A percentile compares a stretch with the other conserved stretches of the same genome.
Conservation (phyloP, 2,113 vertebrate genomes). For the Paedocypris sp. region DNA sequence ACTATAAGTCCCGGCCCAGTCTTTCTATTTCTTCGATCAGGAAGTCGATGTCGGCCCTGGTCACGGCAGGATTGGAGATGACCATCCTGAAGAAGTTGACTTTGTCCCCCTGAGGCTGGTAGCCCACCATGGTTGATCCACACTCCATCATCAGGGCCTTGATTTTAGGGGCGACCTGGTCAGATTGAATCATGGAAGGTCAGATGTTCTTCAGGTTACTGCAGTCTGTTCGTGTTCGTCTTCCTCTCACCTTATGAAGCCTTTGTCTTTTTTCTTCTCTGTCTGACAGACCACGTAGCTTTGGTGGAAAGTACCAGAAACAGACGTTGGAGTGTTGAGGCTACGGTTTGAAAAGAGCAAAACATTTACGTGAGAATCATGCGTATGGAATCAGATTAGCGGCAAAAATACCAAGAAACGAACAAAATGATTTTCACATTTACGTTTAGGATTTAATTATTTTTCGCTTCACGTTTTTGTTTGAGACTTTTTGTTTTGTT, state of each 20-base stretch:
- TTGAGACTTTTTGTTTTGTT: no score
- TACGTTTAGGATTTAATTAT: no score
- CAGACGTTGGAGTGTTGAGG: slow-evolving; percentile 97
- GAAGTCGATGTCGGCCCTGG: slow-evolving; percentile 94
- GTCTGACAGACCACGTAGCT: slow-evolving; percentile 74
- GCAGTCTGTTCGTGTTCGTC: background rate
- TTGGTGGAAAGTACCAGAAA: slow-evolving; percentile 95
- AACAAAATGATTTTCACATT: no score
- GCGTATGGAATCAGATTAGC: background rate
- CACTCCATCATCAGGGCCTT: slow-evolving; percentile 98
- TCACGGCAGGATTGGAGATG: slow-evolving; percentile 90
- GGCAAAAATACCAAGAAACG: background rate
- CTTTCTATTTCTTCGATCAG: slow-evolving; percentile 92
- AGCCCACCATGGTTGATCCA: slow-evolving; percentile 95
- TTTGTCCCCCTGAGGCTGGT: slow-evolving; percentile 92
- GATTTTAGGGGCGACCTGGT: slow-evolving; percentile 92
- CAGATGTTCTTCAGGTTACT: background rate
- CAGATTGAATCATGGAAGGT: background rate
- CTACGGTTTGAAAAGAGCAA: slow-evolving; percentile 49
- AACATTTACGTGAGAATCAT: background rate
- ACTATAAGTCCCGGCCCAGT: slow-evolving; percentile 86
- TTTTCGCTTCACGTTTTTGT: no score
- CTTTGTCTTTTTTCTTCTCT: slow-evolving; percentile 75
- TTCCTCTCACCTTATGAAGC: slow-evolving; percentile 75
- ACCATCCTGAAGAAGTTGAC: slow-evolving; percentile 99